A percentile compares a stretch with the other conserved stretches of the same genome.
Evolutionary conservation across 2,113 vertebrate species (phyloP).

Genomic region (Oreocharis arfaki): DNA sequence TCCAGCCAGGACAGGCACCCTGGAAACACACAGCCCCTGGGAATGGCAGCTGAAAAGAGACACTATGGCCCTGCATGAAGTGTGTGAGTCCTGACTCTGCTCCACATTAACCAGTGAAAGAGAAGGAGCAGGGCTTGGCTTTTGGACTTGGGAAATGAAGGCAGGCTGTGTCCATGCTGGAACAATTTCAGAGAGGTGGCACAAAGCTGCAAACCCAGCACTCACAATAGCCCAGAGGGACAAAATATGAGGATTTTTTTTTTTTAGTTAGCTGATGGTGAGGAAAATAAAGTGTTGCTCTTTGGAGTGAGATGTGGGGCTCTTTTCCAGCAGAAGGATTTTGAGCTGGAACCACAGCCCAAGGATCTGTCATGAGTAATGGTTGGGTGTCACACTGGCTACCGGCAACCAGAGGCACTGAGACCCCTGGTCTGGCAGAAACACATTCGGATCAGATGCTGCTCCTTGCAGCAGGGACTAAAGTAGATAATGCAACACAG

Average conservation of each 20-base stretch:
- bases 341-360: background rate
- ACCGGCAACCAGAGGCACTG: background rate
- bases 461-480: background rate
- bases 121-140: background rate
- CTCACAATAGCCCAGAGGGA: background rate
- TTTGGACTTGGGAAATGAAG: background rate
- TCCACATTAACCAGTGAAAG: background rate
- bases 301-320: background rate
- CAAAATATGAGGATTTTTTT: background rate
- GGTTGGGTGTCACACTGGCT: background rate
- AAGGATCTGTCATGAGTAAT: background rate
- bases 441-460: background rate
- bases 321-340: background rate
- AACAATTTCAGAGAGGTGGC: background rate
- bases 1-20: slow-evolving; percentile 11
- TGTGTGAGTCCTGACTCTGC: background rate
- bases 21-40: background rate
- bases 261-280: background rate
- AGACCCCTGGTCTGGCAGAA: background rate
- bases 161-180: background rate
- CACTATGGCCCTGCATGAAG: background rate
- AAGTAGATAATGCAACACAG: background rate
- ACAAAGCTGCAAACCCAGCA: background rate
- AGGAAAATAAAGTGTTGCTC: background rate
- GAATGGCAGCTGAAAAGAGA: background rate